A percentile compares a stretch with the other conserved stretches of the same genome.
These are phyloP conservation scores for Hermetia illucens DNA, from an alignment of 1,140 invertebrate species.

Conservation along the genomic window DNA sequence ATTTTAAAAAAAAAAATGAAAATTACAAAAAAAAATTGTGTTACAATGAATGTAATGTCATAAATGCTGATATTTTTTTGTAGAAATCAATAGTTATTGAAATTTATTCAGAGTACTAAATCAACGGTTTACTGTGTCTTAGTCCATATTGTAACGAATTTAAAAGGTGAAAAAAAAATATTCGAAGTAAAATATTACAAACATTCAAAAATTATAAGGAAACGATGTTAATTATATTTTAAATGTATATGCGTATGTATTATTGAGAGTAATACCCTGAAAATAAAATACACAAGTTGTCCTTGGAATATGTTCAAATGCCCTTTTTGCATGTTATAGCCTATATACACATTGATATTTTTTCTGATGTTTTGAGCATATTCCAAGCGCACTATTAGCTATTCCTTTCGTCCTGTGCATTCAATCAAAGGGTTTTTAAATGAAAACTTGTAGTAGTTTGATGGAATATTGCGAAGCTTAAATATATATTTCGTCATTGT, in stretches of 20 bases:
- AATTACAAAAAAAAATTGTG: neutral
- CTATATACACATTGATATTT: no score
- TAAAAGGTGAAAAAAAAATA: constrained; percentile 1
- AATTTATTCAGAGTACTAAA: neutral
- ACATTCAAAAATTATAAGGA: constrained; percentile 1
- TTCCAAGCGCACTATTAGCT: no score
- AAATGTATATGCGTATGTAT: neutral
- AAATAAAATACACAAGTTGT: neutral
- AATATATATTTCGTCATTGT: no score
- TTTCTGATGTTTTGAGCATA: no score
- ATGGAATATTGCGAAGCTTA: no score
- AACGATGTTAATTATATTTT: neutral
- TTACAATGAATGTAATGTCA: neutral
- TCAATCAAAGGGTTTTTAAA: no score
- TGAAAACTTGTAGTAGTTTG: no score
- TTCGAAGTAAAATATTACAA: neutral
- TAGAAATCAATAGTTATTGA: neutral
- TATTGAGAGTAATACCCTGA: neutral
- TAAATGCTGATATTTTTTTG: no score
- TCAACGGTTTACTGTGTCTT: constrained; percentile 2
- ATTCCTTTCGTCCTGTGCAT: no score
- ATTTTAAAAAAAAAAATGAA: neutral
- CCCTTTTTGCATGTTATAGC: no score
- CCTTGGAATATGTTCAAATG: neutral
- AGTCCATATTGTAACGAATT: constrained; percentile 5